phyloP scores from a whole-genome alignment of 2,113 vertebrate genomes.

The Gallinago jamesoni region DNA sequence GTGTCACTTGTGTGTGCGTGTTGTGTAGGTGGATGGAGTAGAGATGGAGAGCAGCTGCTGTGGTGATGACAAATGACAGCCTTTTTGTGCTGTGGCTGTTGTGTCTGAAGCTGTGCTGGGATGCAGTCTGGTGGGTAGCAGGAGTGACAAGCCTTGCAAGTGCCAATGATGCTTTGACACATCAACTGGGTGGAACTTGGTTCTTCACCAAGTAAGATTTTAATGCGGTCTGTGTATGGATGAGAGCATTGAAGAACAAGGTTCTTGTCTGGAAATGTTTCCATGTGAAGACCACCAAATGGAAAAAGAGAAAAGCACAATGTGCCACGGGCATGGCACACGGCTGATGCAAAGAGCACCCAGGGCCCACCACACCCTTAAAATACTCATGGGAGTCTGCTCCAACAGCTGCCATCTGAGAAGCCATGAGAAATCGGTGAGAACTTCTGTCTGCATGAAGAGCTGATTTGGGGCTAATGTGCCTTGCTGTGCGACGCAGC shows the following conservation, averaged over 20 bases:
- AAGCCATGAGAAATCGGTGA: background rate
- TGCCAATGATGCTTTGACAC: conserved; percentile 34
- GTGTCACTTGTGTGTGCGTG: too few species aligned
- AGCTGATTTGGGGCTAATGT: background rate
- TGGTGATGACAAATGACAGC: background rate
- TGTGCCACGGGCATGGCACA: background rate
- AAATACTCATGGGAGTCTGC: background rate
- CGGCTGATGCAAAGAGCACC: background rate
- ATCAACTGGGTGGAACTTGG: background rate
- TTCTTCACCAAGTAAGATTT: background rate
- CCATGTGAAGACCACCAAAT: background rate
- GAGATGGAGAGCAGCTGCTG: background rate
- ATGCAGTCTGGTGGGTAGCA: background rate
- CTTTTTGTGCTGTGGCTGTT: background rate
- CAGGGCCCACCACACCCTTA: background rate
- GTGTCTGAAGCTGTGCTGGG: background rate
- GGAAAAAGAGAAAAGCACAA: background rate
- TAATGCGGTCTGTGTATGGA: background rate
- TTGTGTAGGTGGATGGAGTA: background rate
- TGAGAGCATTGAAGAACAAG: background rate
- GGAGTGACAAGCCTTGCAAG: background rate
- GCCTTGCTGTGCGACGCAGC: background rate
- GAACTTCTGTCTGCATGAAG: background rate
- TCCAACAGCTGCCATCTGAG: background rate
- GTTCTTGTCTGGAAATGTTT: background rate